These are phyloP conservation scores for Puma concolor DNA, from an alignment of 2,113 vertebrate genomes.

Conservation along the genomic window DNA sequence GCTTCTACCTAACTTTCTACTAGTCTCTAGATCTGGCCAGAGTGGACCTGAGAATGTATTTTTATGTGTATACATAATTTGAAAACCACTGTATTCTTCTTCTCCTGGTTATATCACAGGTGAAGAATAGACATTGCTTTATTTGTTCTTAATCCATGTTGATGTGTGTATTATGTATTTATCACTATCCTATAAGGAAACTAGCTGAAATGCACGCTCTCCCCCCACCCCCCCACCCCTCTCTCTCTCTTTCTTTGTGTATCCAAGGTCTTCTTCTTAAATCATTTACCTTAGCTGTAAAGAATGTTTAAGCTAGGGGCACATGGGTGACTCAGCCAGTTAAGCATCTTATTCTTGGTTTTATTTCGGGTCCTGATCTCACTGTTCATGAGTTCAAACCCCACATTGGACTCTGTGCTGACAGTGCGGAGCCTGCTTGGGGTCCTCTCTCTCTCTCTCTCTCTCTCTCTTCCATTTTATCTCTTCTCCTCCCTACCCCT, in stretches of 20 bases:
- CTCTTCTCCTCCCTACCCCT: too few species aligned
- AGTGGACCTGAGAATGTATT: not conserved
- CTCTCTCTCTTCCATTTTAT: too few species aligned
- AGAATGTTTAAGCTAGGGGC: not conserved
- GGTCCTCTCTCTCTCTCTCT: too few species aligned
- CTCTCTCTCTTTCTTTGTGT: not conserved
- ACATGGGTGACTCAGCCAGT: too few species aligned
- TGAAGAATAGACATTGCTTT: not conserved
- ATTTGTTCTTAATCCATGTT: not conserved
- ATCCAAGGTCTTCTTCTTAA: not conserved
- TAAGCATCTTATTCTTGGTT: too few species aligned
- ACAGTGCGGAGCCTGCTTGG: too few species aligned
- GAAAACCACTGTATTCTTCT: not conserved
- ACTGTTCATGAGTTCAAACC: too few species aligned
- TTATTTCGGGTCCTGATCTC: too few species aligned
- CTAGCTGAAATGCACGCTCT: not conserved
- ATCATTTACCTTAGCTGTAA: not conserved
- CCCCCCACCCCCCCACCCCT: too few species aligned
- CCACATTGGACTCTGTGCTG: too few species aligned
- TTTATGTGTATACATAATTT: not conserved
- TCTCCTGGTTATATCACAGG: not conserved
- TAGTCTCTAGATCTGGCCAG: not conserved
- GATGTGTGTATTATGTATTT: not conserved
- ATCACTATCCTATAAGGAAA: not conserved
- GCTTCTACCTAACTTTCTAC: not conserved